Percentiles rank a stretch among this genome's conserved stretches.
Conservation (phyloP, 1,140 invertebrate genomes). For the Asobara japonica region DNA sequence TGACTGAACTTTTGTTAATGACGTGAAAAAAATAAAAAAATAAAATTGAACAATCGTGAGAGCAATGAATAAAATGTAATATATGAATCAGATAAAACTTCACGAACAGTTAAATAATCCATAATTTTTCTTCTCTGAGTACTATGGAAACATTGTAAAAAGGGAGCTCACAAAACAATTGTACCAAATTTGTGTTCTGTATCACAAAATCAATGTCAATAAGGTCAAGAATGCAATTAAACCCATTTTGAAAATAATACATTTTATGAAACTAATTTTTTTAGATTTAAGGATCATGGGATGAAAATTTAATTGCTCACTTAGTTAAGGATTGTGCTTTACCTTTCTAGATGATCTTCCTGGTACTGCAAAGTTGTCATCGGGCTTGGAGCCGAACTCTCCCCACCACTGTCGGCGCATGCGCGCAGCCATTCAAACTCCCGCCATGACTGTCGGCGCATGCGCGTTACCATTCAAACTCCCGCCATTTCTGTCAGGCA, state of each 20-base stretch:
- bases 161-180: constrained; percentile 12
- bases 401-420: too few species aligned
- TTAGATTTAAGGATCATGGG: neutral
- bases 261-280: neutral
- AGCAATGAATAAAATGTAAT: neutral
- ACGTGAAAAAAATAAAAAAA: neutral
- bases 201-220: constrained; percentile 10
- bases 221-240: neutral
- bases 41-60: neutral
- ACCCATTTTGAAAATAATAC: constrained; percentile 8
- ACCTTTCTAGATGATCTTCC: too few species aligned
- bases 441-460: too few species aligned
- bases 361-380: too few species aligned
- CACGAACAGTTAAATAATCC: neutral
- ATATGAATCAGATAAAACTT: neutral
- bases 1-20: constrained; percentile 7
- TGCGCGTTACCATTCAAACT: too few species aligned
- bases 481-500: too few species aligned
- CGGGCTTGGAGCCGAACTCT: too few species aligned
- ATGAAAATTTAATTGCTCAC: neutral
- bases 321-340: too few species aligned
- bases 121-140: constrained; percentile 8
- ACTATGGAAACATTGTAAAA: constrained; percentile 3
- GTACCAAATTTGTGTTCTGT: constrained; percentile 17
- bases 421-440: too few species aligned